Percentiles rank a stretch among this genome's conserved stretches.
Conservation (phyloP, 2,797 vertebrate genomes). For the Sebastes minor region DNA sequence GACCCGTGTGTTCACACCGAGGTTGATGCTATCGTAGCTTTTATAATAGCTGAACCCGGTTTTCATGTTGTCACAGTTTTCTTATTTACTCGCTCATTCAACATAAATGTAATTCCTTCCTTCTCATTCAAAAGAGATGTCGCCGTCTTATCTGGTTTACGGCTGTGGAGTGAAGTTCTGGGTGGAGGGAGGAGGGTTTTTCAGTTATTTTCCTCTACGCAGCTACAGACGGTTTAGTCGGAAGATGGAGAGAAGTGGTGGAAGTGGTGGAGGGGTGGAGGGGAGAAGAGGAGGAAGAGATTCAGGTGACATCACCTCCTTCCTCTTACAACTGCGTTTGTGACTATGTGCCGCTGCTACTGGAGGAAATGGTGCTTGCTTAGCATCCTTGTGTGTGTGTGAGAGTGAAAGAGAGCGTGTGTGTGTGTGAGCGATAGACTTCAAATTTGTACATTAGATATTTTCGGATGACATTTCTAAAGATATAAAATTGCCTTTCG, state of each 20-base stretch:
- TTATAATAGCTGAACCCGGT: background rate
- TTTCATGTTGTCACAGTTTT: slow-evolving; percentile 3
- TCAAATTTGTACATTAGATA: background rate
- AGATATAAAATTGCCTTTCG: background rate
- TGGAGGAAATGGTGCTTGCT: slow-evolving; percentile 1
- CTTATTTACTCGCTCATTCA: slow-evolving; percentile 8
- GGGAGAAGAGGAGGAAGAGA: slow-evolving; percentile 46
- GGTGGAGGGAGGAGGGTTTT: slow-evolving; percentile 4
- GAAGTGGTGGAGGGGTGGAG: slow-evolving; percentile 23
- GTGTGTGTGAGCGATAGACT: background rate
- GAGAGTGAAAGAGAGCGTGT: background rate
- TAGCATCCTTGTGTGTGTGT: background rate
- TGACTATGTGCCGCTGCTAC: slow-evolving; percentile 32
- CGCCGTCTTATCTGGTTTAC: background rate
- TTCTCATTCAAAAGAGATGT: background rate
- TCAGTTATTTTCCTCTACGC: slow-evolving; percentile 17
- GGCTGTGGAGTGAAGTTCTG: background rate
- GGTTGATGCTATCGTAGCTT: background rate
- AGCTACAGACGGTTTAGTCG: background rate
- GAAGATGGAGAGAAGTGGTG: slow-evolving; percentile 24
- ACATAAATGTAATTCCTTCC: slow-evolving; percentile 14
- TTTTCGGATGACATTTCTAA: background rate
- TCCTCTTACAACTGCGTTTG: slow-evolving; percentile 37
- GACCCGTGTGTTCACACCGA: slow-evolving; percentile 13
- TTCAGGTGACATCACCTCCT: slow-evolving; percentile 73